Conservation (phyloP, 2,888 invertebrate genomes). For the Tipula vernalis region DNA sequence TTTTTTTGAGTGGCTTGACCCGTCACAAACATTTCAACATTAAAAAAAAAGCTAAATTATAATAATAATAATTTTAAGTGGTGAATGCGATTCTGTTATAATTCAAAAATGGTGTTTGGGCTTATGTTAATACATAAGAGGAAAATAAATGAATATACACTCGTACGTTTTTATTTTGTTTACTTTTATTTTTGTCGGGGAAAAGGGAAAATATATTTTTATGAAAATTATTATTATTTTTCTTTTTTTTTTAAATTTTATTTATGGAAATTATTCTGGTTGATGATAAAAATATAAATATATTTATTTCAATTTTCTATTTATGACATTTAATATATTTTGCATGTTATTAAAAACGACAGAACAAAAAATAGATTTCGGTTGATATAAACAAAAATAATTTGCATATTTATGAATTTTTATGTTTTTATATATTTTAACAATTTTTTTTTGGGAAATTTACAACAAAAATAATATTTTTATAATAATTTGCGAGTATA, state of each 20-base stretch:
- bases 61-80: not conserved
- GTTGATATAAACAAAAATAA: not conserved
- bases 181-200: not conserved
- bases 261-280: not conserved
- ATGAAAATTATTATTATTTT: not conserved
- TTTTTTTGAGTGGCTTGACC: not conserved
- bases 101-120: not conserved
- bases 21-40: conserved; percentile 4
- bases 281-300: not conserved
- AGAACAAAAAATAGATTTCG: not conserved
- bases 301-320: not conserved
- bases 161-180: not conserved
- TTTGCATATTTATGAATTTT: not conserved
- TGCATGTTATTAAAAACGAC: not conserved
- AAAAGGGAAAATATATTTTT: not conserved
- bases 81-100: conserved; percentile 4
- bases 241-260: not conserved
- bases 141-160: not conserved
- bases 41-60: not conserved
- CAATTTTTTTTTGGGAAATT: not conserved
- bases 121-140: not conserved
- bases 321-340: conserved; percentile 4
- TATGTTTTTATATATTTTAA: not conserved
- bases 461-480: not conserved
- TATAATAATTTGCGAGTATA: not conserved